These are phyloP conservation scores for Raja brachyura DNA, from an alignment of 2,113 vertebrate genomes.

Conservation along the genomic window DNA sequence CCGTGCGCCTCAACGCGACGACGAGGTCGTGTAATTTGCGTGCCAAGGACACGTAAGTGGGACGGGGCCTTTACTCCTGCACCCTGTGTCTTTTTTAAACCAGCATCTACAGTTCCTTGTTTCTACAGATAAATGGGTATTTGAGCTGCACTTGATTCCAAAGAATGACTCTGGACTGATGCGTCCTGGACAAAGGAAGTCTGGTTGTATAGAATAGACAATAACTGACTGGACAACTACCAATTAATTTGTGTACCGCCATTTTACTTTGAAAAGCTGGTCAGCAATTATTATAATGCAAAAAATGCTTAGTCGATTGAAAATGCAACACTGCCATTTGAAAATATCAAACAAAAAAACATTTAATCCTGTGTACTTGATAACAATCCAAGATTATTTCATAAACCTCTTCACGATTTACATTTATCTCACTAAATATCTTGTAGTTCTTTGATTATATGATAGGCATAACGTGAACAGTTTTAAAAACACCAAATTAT, in stretches of 20 bases:
- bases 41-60: too few species aligned
- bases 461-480: not conserved
- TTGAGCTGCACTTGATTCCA: not conserved
- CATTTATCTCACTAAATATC: not conserved
- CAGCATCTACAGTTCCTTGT: too few species aligned
- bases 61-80: too few species aligned
- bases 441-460: not conserved
- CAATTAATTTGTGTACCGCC: not conserved
- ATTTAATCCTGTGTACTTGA: not conserved
- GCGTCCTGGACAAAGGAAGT: not conserved
- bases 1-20: too few species aligned
- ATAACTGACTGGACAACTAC: not conserved
- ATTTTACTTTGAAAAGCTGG: not conserved
- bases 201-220: not conserved
- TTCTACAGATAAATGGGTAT: not conserved
- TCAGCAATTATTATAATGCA: not conserved
- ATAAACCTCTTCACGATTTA: not conserved
- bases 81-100: too few species aligned
- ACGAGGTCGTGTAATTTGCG: too few species aligned
- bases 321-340: not conserved
- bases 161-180: not conserved
- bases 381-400: not conserved
- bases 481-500: not conserved
- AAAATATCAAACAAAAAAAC: not conserved
- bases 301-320: not conserved